Conservation (phyloP, 1,140 invertebrate genomes). For the Apis cerana region DNA sequence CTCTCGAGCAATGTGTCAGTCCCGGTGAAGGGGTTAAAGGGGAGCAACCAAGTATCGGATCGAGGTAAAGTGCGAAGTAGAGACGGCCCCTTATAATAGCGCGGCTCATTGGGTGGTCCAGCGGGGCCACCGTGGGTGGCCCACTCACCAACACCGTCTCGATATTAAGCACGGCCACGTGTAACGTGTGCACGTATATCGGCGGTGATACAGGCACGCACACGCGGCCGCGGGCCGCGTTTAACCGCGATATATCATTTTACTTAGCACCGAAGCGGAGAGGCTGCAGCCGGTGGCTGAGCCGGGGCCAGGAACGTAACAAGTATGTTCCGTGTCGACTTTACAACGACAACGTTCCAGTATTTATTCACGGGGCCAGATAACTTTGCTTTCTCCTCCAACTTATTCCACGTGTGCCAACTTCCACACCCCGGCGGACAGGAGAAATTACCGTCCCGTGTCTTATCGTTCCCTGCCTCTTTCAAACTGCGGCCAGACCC, state of each 20-base stretch:
- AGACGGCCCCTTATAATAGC: slow-evolving; percentile 66
- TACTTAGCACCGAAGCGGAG: slow-evolving; percentile 56
- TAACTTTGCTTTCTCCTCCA: slow-evolving; percentile 13
- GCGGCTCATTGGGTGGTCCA: slow-evolving; percentile 65
- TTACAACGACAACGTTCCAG: slow-evolving; percentile 35
- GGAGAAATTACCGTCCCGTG: slow-evolving; percentile 2
- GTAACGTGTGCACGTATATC: slow-evolving; percentile 45
- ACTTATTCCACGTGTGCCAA: background rate
- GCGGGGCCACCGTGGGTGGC: slow-evolving; percentile 59
- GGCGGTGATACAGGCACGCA: slow-evolving; percentile 61
- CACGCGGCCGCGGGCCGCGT: slow-evolving; percentile 39
- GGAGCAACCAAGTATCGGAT: slow-evolving; percentile 55
- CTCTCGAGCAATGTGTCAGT: slow-evolving; percentile 56
- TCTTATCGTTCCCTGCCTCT: background rate
- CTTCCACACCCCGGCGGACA: background rate
- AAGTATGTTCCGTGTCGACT: slow-evolving; percentile 47
- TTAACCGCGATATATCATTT: slow-evolving; percentile 69
- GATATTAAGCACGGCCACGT: slow-evolving; percentile 73
- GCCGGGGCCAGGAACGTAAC: slow-evolving; percentile 39
- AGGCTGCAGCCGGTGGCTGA: slow-evolving; percentile 29
- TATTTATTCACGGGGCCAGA: slow-evolving; percentile 39
- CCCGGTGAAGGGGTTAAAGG: slow-evolving; percentile 64
- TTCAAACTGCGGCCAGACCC: too few species aligned
- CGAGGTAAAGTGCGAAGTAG: slow-evolving; percentile 66
- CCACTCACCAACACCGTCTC: slow-evolving; percentile 75